Percentiles rank a stretch among this genome's conserved stretches.
These are phyloP conservation scores for Phyllotreta striolata DNA, from an alignment of 2,888 invertebrate species.

Conservation along the genomic window DNA sequence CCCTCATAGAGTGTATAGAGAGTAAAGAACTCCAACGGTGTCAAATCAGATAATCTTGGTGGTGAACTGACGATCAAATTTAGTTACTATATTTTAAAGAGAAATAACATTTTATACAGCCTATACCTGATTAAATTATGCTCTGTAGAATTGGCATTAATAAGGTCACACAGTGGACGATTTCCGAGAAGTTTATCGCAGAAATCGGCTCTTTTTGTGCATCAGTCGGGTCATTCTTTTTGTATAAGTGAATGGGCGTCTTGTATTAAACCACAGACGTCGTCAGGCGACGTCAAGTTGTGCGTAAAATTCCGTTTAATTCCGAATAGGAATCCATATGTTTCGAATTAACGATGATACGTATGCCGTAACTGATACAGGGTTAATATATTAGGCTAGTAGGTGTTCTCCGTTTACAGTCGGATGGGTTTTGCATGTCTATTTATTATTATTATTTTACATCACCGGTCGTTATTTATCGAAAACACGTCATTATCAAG, in stretches of 20 bases:
- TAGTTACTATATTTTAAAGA: too few species aligned
- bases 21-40: too few species aligned
- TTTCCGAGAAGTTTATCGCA: neutral
- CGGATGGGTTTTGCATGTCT: neutral
- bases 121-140: too few species aligned
- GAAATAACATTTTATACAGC: constrained; percentile 10
- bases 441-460: too few species aligned
- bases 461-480: too few species aligned
- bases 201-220: neutral
- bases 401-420: constrained; percentile 3
- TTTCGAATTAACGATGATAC: constrained; percentile 9
- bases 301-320: constrained; percentile 19
- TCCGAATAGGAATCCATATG: constrained; percentile 1
- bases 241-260: constrained; percentile 4
- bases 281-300: constrained; percentile 1
- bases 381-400: constrained; percentile 16
- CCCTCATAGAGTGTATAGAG: too few species aligned
- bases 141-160: neutral
- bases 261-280: constrained; percentile 13
- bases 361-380: constrained; percentile 8
- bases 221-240: neutral
- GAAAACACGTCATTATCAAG: too few species aligned
- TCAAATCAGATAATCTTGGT: too few species aligned
- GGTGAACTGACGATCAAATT: too few species aligned
- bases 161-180: too few species aligned